Base-by-base conservation (phyloP, 2,113 vertebrate species). In the Illadopsis cleaveri region DNA sequence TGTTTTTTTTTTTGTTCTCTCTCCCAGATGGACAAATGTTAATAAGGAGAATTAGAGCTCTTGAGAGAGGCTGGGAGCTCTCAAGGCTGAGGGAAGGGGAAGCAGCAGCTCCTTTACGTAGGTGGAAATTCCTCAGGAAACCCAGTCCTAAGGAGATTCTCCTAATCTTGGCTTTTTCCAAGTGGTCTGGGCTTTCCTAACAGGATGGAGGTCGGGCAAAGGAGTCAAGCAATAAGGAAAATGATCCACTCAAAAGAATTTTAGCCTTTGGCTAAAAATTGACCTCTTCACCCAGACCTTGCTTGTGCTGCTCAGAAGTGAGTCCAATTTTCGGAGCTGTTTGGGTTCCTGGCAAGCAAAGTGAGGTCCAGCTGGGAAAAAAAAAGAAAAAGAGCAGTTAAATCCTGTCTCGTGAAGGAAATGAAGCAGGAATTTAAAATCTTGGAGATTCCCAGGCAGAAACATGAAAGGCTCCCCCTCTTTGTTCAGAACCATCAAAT, bases 121-220 rank as follows among this genome's bases (percentile, higher is more conserved):
- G 64, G 64, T 51, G 72, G 60, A 61, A 92, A 47, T 71, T 62
- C 57, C 72, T 86, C 83, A 84, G 96, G 86, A 92, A 97, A 30
- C 7, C 24, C 4, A 2, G 8, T 17, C 44, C 48, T 25, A 0
- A 82, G 30, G 35, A 62, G 14, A 35, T 35, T 5, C 11, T 73
- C 83, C 68, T 4, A 4, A 62, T 60, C 35, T 35, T 78, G 93
- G 51, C 60, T 50, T 90, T 81, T 81, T 92, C 58, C 72, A 12
- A 6, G 4, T 1, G 7, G 23, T 30, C 76, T 25, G 71, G 68
- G 42, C 62, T 92, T 57, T 88, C 58, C 85, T 61, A 35, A 73
- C 68, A 94, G 92, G 93, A 58, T 80, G 44, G 64, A 54, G 58
- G 31, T 3, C 4, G 58, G 45, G 68, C 58, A 58, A 18, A 50